These are phyloP conservation scores for Proisotoma minuta DNA, from an alignment of 2,888 invertebrate species.

Conservation along the genomic window DNA sequence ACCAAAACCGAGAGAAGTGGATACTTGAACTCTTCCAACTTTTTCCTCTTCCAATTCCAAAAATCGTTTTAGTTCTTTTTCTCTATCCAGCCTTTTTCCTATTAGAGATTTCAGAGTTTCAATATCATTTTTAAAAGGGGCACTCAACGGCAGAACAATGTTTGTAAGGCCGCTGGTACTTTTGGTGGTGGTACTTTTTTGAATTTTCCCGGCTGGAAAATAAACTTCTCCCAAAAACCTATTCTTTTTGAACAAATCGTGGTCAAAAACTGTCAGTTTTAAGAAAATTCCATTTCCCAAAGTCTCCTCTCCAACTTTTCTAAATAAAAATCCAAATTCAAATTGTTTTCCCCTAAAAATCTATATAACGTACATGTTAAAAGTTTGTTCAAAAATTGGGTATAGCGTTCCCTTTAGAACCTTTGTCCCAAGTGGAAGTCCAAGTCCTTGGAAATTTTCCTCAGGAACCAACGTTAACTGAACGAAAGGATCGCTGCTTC, in stretches of 20 bases:
- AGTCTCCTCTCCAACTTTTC: not conserved
- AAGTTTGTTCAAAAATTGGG: conserved; percentile 58
- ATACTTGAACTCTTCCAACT: no score
- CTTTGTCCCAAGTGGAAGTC: conserved; percentile 50
- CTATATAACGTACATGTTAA: conserved; percentile 55
- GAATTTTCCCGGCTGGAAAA: not conserved
- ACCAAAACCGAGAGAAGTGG: no score
- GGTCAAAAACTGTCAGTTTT: not conserved
- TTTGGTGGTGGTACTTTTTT: not conserved
- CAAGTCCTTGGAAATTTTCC: conserved; percentile 52
- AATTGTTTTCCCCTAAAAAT: not conserved
- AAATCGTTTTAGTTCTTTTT: not conserved
- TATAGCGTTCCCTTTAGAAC: conserved; percentile 56
- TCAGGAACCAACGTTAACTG: conserved; percentile 54
- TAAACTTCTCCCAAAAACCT: not conserved
- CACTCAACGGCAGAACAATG: not conserved
- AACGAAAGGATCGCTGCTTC: conserved; percentile 56
- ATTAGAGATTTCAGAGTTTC: not conserved
- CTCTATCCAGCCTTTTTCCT: not conserved
- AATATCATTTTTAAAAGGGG: not conserved
- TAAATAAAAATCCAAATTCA: not conserved
- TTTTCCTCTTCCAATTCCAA: not conserved
- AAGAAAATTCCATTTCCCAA: not conserved
- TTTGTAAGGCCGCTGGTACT: not conserved
- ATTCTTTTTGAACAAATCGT: not conserved